These are phyloP conservation scores for Crossocerus cetratus DNA, from an alignment of 2,888 invertebrate species.

Conservation along the genomic window DNA sequence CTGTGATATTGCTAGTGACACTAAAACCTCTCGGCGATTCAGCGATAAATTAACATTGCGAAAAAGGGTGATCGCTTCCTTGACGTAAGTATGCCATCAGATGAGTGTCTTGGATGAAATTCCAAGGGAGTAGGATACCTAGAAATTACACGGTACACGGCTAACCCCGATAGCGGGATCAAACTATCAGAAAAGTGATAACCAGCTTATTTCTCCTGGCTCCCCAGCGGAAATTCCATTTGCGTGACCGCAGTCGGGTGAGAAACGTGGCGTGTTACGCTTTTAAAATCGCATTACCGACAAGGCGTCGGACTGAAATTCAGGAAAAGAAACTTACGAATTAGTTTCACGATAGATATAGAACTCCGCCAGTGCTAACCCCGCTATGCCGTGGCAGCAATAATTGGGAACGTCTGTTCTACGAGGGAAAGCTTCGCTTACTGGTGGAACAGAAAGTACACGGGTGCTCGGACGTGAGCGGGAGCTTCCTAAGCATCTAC, in stretches of 20 bases:
- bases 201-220: constrained; percentile 14
- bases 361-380: constrained; percentile 50
- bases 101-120: no score
- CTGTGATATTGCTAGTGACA: no score
- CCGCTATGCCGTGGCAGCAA: constrained; percentile 51
- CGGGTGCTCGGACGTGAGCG: no score
- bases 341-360: constrained; percentile 61
- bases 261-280: constrained; percentile 40
- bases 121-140: no score
- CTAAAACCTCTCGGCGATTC: no score
- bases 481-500: no score
- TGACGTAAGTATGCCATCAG: no score
- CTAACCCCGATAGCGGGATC: constrained; percentile 35
- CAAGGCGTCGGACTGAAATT: constrained; percentile 44
- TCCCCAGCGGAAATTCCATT: constrained; percentile 40
- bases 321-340: constrained; percentile 58
- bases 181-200: constrained; percentile 38
- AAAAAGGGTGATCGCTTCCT: no score
- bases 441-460: no score
- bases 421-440: neutral
- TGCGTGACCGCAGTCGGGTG: constrained; percentile 47
- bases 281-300: constrained; percentile 59
- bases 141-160: neutral
- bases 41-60: no score
- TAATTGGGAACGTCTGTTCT: constrained; percentile 51